Evolutionary conservation across 2,113 vertebrate species (phyloP), one percentile per base, ranked within the genome.

Genomic region (Laticauda laticaudata): DNA sequence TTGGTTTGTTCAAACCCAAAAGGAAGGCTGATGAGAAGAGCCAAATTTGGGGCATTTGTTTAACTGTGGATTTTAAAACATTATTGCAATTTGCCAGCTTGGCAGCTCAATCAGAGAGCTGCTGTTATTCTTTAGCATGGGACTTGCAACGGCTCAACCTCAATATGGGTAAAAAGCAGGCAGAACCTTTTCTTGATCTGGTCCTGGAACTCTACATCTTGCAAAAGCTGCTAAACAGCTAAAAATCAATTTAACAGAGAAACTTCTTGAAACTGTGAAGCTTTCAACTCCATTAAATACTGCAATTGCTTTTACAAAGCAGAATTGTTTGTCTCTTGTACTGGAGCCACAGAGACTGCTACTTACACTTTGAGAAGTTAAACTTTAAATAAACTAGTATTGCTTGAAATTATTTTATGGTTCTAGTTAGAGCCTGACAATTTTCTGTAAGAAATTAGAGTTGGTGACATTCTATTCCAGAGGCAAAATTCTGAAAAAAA

Each of bases 361-460:
- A 61, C 29, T 21, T 61, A 20, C 23, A 29, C 18, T 75, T 69
- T 23, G 86, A 45, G 39, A 64, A 54, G 69, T 75, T 92, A 88
- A 75, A 54, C 69, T 88, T 92, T 75, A 92, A 92, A 69, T 55
- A 88, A 92, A 26, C 9, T 48, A n/a, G 4, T 86, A 54, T 91
- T 34, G 48, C 29, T 61, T 69, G 11, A 88, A 69, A 48, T 75
- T 75, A 64, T 69, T 88, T 69, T 75, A 45, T 55, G 39, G 11
- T 69, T 92, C 91, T 69, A 34, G 6, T n/a, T 53, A 39, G 69
- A 87, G 55, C 2, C n/a, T 61, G 56, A 61, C 5, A 57, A 43
- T 61, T 53, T 88, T 75, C 29, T 21, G 26, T 55, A 88, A 92
- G 54, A 88, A 92, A 88, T 88, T 59, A 69, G 57, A 88, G 12